These are phyloP conservation scores for Accipiter virgatus DNA, from an alignment of 2,113 vertebrate genomes.

Conservation along the genomic window DNA sequence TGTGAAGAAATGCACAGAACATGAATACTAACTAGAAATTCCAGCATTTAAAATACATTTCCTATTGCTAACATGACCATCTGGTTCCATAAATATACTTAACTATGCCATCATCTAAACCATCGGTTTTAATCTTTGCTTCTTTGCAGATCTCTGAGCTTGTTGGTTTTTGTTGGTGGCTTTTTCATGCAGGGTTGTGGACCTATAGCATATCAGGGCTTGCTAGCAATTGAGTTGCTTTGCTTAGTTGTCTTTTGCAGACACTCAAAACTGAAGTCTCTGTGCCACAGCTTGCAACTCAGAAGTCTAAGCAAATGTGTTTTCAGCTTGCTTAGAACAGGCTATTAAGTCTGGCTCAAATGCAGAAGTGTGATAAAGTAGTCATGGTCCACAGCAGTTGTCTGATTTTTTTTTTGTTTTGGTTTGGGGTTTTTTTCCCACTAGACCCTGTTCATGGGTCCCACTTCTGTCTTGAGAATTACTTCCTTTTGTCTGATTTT, in stretches of 20 bases:
- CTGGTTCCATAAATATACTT: neutral
- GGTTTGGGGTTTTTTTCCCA: accelerated
- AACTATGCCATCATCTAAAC: neutral
- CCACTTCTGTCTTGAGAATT: neutral
- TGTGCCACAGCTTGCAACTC: neutral
- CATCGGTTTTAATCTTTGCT: neutral
- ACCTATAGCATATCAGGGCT: neutral
- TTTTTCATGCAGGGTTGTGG: neutral
- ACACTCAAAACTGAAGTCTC: neutral
- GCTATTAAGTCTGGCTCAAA: neutral
- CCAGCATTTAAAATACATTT: neutral
- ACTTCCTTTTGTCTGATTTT: neutral
- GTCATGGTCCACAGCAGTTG: neutral
- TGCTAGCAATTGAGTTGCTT: neutral
- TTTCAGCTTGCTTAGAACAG: neutral
- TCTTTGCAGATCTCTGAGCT: neutral
- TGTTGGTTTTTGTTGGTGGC: neutral
- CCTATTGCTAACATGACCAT: neutral
- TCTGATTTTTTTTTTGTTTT: neutral
- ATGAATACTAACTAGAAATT: neutral
- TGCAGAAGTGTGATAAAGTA: neutral
- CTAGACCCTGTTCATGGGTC: neutral
- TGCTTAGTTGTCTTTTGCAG: neutral
- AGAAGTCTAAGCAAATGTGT: neutral
- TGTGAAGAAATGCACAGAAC: neutral